Conservation (phyloP, 2,888 invertebrate species). For the Esperia sulphurella region DNA sequence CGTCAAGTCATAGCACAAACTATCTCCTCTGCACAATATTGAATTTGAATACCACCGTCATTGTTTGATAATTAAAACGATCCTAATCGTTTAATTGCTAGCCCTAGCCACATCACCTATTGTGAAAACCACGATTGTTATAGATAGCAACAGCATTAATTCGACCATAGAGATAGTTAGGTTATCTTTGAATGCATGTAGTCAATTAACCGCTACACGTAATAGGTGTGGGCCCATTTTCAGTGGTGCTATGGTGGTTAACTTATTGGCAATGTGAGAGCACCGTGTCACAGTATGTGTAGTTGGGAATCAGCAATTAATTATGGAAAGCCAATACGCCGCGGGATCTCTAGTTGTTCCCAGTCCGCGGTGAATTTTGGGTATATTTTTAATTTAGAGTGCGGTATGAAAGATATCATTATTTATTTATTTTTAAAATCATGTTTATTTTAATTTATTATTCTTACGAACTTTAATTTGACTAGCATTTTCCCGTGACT, state of each 20-base stretch:
- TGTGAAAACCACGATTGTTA: slow-evolving; percentile 11
- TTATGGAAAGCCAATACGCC: too few relatives aligned
- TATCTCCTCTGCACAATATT: slow-evolving; percentile 3
- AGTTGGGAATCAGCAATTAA: too few relatives aligned
- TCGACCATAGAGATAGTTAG: slow-evolving; percentile 1
- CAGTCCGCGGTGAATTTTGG: too few relatives aligned
- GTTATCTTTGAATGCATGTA: slow-evolving; percentile 21
- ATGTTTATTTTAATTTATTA: too few relatives aligned
- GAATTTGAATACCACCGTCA: slow-evolving; percentile 8
- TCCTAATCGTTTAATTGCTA: slow-evolving; percentile 45
- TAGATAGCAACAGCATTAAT: slow-evolving; percentile 10
- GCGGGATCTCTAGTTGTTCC: too few relatives aligned
- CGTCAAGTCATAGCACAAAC: not conserved
- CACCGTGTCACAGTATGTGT: too few relatives aligned
- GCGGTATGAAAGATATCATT: too few relatives aligned
- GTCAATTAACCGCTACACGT: slow-evolving; percentile 50
- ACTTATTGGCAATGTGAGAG: not conserved
- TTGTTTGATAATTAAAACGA: slow-evolving; percentile 31
- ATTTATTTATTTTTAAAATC: too few relatives aligned
- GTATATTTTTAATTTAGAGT: too few relatives aligned
- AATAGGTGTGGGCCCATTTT: slow-evolving; percentile 39
- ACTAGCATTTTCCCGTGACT: too few relatives aligned
- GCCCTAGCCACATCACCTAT: slow-evolving; percentile 12
- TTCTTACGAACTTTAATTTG: too few relatives aligned
- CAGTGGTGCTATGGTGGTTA: slow-evolving; percentile 2